phyloP scores from a whole-genome alignment of 2,113 vertebrate genomes.

The Daubentonia madagascariensis region DNA sequence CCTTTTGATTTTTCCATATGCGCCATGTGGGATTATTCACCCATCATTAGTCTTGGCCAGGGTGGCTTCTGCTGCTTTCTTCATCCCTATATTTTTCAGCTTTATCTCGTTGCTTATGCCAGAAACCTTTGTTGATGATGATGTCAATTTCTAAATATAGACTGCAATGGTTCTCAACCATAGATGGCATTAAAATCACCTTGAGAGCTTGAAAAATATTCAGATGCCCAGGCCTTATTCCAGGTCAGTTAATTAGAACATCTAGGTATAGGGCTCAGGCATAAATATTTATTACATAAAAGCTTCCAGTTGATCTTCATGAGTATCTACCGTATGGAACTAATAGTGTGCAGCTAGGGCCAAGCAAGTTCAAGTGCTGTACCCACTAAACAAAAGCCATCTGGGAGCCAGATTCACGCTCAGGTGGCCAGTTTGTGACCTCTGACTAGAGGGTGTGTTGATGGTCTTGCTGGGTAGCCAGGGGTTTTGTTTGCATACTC shows the following conservation, averaged over 20 bases:
- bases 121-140: not conserved
- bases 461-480: not conserved
- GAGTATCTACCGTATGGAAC: not conserved
- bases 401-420: slow-evolving; percentile 33
- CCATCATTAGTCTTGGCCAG: not conserved
- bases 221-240: not conserved
- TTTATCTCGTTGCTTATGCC: not conserved
- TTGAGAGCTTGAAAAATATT: not conserved
- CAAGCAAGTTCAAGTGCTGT: not conserved
- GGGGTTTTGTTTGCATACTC: slow-evolving; percentile 10
- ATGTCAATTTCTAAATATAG: not conserved
- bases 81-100: not conserved
- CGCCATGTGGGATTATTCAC: fast-evolving
- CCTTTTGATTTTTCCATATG: not conserved
- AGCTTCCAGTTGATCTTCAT: not conserved
- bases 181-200: not conserved
- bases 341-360: not conserved
- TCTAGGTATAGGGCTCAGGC: not conserved
- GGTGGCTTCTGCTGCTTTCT: not conserved
- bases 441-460: not conserved
- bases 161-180: not conserved
- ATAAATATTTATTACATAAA: not conserved
- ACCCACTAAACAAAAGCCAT: not conserved
- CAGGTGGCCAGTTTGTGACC: not conserved
- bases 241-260: not conserved